Conservation (phyloP, 1,140 invertebrate species). For the Ruditapes philippinarum region DNA sequence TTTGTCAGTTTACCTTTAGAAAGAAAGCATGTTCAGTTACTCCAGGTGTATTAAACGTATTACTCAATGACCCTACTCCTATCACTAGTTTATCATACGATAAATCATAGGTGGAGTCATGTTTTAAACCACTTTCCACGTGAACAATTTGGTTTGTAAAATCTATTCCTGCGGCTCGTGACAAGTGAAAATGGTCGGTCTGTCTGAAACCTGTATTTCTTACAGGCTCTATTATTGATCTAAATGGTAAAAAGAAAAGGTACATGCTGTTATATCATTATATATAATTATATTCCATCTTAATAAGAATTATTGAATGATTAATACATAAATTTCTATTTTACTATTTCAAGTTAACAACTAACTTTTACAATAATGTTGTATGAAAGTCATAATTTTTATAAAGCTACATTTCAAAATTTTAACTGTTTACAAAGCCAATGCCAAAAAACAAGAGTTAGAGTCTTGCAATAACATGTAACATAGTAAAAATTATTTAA, state of each 20-base stretch:
- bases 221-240: slow-evolving; percentile 87
- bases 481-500: too few relatives aligned
- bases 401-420: too few relatives aligned
- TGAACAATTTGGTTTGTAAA: slow-evolving; percentile 75
- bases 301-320: too few relatives aligned
- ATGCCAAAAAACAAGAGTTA: too few relatives aligned
- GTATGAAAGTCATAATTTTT: too few relatives aligned
- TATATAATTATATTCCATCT: too few relatives aligned
- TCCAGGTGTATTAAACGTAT: slow-evolving; percentile 86
- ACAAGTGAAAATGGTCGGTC: slow-evolving; percentile 85
- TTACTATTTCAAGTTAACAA: too few relatives aligned
- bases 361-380: too few relatives aligned
- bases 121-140: slow-evolving; percentile 79
- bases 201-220: slow-evolving; percentile 85
- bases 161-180: slow-evolving; percentile 82
- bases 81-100: slow-evolving; percentile 86
- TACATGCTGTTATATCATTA: not conserved
- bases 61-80: slow-evolving; percentile 86
- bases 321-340: too few relatives aligned
- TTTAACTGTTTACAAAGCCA: too few relatives aligned
- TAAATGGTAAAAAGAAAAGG: slow-evolving; percentile 64
- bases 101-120: slow-evolving; percentile 77
- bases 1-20: slow-evolving; percentile 87
- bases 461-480: too few relatives aligned
- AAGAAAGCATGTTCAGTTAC: slow-evolving; percentile 86